Base-by-base conservation (phyloP, 2,113 vertebrate genomes). In the Xerus inauris region DNA sequence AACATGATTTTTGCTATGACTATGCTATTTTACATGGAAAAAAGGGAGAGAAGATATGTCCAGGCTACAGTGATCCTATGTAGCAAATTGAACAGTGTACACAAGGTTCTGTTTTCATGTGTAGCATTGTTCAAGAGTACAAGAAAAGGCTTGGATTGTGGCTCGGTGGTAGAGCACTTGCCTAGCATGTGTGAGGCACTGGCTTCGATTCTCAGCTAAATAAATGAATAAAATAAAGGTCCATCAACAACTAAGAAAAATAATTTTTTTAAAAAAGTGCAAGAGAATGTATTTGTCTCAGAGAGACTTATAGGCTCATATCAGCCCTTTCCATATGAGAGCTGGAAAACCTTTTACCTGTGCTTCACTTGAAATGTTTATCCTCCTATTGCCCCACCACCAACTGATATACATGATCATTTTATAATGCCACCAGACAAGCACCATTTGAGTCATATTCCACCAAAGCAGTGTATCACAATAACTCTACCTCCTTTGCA, bases 1-100 rank as follows among this genome's bases (percentile, higher is more conserved):
- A 99, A 94, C 99, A 99, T 93, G 99, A 99, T 65, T 99, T 99
- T 98, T 99, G 99, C 98, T 99, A 99, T 92, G 99, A 99, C 49
- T 99, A 99, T 98, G 99, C 99, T 98, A 98, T 99, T 94, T 99
- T 99, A 40, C 99, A 99, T 91, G 99, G 99, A 98, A 99, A 99
- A 97, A 99, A 99, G 95, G 99, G 99, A 96, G 99, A 99, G 95
- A 99, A 99, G 97, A 99, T 99, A 99, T 99, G 99, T 92, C 99
- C 99, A 75, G 99, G 99, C 98, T 99, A 99, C 98, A 99, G 99
- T 4, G 99, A 99, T 93, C 99, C 99, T 0, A 99, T 99, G 95
- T 99, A 99, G 98, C 99, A 99, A 96, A 99, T 99, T 3, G 99
- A 99, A 97, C 99, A 99, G 98, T 99, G 99, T 80, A 98, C 99